Conservation (phyloP, 2,113 vertebrate genomes). For the Entosphenus tridentatus region DNA sequence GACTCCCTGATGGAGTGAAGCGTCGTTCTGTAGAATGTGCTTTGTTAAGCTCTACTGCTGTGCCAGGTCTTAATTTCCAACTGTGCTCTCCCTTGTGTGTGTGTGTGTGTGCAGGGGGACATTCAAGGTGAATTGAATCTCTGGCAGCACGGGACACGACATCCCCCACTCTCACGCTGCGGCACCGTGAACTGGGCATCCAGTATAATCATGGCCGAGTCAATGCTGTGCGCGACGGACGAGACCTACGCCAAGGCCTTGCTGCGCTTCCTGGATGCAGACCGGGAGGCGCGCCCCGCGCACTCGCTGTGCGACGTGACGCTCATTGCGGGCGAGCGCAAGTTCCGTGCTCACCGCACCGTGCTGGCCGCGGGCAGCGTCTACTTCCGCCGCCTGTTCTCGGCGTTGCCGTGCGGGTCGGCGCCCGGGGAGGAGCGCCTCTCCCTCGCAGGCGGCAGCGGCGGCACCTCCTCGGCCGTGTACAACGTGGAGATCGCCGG, state of each 20-base stretch:
- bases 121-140: too few species aligned
- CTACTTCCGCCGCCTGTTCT: neutral
- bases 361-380: neutral
- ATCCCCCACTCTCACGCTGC: too few species aligned
- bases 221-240: neutral
- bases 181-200: too few species aligned
- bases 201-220: neutral
- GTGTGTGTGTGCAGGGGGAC: too few species aligned
- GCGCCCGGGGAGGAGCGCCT: too few species aligned
- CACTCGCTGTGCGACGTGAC: neutral
- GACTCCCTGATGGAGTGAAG: too few species aligned
- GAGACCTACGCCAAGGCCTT: neutral
- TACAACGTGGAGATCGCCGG: neutral
- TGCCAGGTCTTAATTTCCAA: too few species aligned
- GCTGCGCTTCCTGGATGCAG: conserved; percentile 2
- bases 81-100: too few species aligned
- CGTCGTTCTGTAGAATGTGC: too few species aligned
- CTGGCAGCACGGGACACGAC: too few species aligned
- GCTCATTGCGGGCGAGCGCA: neutral
- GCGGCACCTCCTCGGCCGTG: neutral
- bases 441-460: too few species aligned
- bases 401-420: neutral
- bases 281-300: neutral
- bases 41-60: too few species aligned
- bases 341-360: conserved; percentile 1